A percentile compares a stretch with the other conserved stretches of the same genome.
These are phyloP conservation scores for Gymnarchus niloticus DNA, from an alignment of 2,113 vertebrate species.

Conservation along the genomic window DNA sequence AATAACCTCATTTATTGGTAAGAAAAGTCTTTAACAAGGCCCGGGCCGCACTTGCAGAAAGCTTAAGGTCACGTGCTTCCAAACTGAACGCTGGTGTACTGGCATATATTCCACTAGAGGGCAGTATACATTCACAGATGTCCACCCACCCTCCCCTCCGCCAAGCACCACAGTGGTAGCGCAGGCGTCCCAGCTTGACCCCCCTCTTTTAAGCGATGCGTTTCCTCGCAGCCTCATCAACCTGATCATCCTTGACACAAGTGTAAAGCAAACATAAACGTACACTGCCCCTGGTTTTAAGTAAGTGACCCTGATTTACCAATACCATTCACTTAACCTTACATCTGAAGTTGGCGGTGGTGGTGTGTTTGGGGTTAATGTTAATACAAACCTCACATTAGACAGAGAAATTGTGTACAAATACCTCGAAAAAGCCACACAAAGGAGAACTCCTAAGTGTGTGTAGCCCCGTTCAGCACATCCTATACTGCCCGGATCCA, in stretches of 20 bases:
- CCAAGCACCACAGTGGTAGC: background rate
- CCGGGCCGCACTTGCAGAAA: background rate
- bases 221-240: background rate
- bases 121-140: conserved; percentile 37
- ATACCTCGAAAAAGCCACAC: background rate
- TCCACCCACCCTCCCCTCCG: background rate
- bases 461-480: background rate
- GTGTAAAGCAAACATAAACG: background rate
- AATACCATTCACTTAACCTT: background rate
- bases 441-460: background rate
- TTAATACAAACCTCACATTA: background rate
- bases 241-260: background rate
- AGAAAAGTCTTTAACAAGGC: background rate
- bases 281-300: background rate
- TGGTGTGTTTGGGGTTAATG: too few relatives aligned
- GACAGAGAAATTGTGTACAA: background rate
- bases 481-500: background rate
- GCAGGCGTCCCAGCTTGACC: background rate
- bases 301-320: background rate
- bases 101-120: conserved; percentile 45
- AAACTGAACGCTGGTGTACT: background rate
- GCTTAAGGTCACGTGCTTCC: background rate
- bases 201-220: background rate
- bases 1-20: background rate
- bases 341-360: background rate